Base-by-base conservation (phyloP, 2,797 vertebrate genomes). In the Chiroxiphia lanceolata region DNA sequence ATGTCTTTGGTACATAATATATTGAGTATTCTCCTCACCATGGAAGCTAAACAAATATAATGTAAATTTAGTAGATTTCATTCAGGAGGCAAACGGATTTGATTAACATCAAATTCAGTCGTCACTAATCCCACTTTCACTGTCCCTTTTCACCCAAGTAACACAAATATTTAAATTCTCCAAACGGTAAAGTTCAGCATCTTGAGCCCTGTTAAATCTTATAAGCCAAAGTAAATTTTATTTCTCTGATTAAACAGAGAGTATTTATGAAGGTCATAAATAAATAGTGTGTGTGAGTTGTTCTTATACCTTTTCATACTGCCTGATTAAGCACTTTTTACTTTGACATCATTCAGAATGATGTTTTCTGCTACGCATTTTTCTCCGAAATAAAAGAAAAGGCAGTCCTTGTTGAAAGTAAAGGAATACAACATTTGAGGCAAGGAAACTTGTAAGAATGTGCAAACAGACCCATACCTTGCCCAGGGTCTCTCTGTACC, bases 141-240 rank as follows among this genome's bases (percentile, higher is more conserved):
- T 72, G 47, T 45, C 65, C 45, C 72, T 75, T 79, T 88, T 47
- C 2, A 13, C 34, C 48, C 33, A 87, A 90, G 87, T 40, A 86
- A 93, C 76, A 71, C 69, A 90, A 95, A 91, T 92, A 93, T 91
- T 96, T 79, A 91, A 95, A 94, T 92, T 79, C 80, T 60, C 51
- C 60, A 93, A 94, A 87, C 54, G 20, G 63, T 92, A 90, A 94
- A 89, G 74, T 93, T 94, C 92, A 94, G 74, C 48, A 83, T 89
- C 83, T 90, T 94, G 48, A 94, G 80, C 23, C 65, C 34, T 51
- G 9, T 69, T 84, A 89, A 96, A 93, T 90, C 87, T 95, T 86
- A 56, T 44, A 88, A 95, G 60, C 29, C 54, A 90, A 92, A 95
- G 71, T 38, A 93, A 95, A 96, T 95, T 90, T 83, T 56, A 86